These are phyloP conservation scores for Cyrtorhinus lividipennis DNA, from an alignment of 1,140 invertebrate genomes.

Conservation along the genomic window DNA sequence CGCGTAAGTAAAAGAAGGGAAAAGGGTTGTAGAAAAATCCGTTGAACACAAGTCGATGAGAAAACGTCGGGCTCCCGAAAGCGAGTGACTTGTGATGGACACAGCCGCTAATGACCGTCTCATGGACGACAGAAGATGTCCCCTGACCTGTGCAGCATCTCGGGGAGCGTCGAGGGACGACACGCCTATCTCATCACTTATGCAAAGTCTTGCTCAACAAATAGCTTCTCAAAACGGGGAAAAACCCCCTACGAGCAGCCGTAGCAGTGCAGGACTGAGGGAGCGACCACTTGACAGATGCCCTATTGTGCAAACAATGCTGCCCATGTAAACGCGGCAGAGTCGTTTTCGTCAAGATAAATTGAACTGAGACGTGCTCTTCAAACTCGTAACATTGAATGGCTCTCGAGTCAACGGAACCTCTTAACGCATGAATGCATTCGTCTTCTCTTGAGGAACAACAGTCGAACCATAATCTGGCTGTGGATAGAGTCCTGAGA, in stretches of 20 bases:
- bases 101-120: constrained; percentile 6
- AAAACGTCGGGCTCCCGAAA: not conserved
- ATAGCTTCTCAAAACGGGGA: too few species aligned
- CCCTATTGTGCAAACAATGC: constrained; percentile 6
- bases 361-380: not conserved
- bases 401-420: too few species aligned
- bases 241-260: too few species aligned
- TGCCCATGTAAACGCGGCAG: not conserved
- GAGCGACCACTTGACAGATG: constrained; percentile 3
- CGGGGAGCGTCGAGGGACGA: not conserved
- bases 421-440: not conserved
- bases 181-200: constrained; percentile 6
- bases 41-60: constrained; percentile 2
- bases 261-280: not conserved
- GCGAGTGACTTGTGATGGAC: not conserved
- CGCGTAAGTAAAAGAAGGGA: not conserved
- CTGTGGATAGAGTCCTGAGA: too few species aligned
- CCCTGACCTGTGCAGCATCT: not conserved
- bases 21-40: not conserved
- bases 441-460: too few species aligned
- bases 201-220: constrained; percentile 9
- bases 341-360: not conserved
- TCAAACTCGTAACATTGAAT: not conserved
- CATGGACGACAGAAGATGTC: not conserved
- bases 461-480: too few species aligned